Evolutionary conservation across 2,797 vertebrate genomes (phyloP).

Genomic region (Danio tinwini): DNA sequence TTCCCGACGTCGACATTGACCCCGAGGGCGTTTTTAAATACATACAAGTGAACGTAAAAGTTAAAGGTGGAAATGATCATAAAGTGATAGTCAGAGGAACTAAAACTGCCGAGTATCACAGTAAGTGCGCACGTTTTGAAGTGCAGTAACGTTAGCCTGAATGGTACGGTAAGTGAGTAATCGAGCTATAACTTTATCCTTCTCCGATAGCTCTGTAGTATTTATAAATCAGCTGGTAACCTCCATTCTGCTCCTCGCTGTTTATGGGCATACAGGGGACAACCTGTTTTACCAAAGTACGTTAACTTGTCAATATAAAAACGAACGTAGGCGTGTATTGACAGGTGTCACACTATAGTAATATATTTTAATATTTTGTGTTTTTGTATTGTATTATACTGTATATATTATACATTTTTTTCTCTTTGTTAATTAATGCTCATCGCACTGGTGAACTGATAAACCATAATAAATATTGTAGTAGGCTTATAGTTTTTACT

Average conservation of each 20-base stretch:
- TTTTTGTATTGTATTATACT: too few relatives aligned
- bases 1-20: constrained; percentile 83
- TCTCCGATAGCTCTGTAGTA: neutral
- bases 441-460: too few relatives aligned
- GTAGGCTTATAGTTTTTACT: too few relatives aligned
- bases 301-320: neutral
- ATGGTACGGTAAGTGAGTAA: too few relatives aligned
- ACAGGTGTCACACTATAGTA: neutral
- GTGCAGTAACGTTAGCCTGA: neutral
- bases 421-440: too few relatives aligned
- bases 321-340: neutral
- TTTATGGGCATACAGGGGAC: neutral
- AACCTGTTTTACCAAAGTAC: neutral
- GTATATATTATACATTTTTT: too few relatives aligned
- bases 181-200: neutral
- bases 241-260: neutral
- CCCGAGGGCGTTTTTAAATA: constrained; percentile 89
- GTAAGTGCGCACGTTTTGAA: constrained; percentile 74
- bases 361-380: too few relatives aligned
- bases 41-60: constrained; percentile 83
- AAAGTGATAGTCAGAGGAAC: constrained; percentile 88
- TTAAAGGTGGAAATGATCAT: constrained; percentile 72
- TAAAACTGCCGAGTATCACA: constrained; percentile 88
- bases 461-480: too few relatives aligned
- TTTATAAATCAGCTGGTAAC: neutral